phyloP scores from a whole-genome alignment of 35 echinoderm and acorn worm genomes.

The Ophiothrix spiculata region DNA sequence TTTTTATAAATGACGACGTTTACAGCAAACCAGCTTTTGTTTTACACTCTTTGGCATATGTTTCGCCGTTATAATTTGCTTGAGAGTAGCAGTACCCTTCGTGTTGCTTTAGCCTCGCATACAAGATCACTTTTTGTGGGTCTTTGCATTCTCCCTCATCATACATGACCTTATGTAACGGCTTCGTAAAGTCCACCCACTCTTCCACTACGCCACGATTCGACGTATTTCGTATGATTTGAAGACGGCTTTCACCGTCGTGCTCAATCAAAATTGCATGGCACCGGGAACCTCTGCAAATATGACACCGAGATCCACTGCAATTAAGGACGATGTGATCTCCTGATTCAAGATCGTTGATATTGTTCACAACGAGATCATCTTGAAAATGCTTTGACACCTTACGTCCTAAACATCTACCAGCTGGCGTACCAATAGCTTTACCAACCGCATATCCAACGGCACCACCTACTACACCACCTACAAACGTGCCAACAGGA shows the following conservation, averaged over 20 bases:
- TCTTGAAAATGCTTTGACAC: background rate
- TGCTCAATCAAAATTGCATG: constrained; percentile 40
- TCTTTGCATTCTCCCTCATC: background rate
- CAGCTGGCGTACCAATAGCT: background rate
- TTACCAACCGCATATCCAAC: background rate
- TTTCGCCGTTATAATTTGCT: no score
- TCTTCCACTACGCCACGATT: constrained; percentile 49
- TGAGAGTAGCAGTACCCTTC: no score
- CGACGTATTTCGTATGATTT: constrained; percentile 32
- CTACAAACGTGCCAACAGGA: background rate
- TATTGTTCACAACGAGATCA: background rate
- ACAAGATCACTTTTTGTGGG: background rate
- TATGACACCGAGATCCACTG: background rate
- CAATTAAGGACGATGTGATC: constrained; percentile 46
- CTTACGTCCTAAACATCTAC: background rate
- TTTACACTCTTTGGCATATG: no score
- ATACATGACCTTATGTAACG: background rate
- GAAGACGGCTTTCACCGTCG: background rate
- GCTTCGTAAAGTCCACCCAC: background rate
- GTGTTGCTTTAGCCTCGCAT: constrained; percentile 6
- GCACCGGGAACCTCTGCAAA: no score
- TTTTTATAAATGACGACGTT: no score
- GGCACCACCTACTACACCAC: background rate
- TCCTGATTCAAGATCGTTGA: constrained; percentile 24
- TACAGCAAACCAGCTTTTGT: no score